phyloP scores from a whole-genome alignment of 1,140 invertebrate species.

The Philaenus spumarius region DNA sequence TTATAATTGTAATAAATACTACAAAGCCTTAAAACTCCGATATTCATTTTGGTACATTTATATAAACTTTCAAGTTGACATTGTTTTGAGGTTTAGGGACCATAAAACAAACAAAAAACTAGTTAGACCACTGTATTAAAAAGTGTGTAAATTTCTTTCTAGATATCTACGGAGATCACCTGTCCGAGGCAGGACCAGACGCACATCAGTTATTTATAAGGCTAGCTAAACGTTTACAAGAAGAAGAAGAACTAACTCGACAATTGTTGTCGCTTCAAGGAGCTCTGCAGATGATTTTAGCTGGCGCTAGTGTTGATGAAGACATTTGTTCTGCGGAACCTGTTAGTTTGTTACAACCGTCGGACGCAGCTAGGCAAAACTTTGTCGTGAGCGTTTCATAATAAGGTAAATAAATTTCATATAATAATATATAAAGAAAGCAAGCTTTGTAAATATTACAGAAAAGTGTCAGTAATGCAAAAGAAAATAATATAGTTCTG shows the following conservation, averaged over 20 bases:
- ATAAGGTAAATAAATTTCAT: constrained; percentile 1
- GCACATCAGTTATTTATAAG: constrained; percentile 51
- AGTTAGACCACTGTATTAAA: too few species aligned
- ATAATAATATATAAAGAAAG: too few species aligned
- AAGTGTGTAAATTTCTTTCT: constrained; percentile 7
- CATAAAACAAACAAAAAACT: too few species aligned
- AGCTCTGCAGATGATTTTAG: constrained; percentile 58
- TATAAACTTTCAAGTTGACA: too few species aligned
- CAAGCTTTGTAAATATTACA: too few species aligned
- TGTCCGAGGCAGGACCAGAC: constrained; percentile 48
- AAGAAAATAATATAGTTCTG: too few species aligned
- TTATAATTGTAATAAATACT: too few species aligned
- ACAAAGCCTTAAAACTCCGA: too few species aligned
- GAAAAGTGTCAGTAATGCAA: too few species aligned
- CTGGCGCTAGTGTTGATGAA: constrained; percentile 38
- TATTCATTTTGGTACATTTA: too few species aligned
- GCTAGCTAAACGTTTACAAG: constrained; percentile 52
- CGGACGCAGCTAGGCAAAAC: constrained; percentile 3
- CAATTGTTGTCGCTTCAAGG: constrained; percentile 58
- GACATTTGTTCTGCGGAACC: neutral
- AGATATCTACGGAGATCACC: constrained; percentile 58
- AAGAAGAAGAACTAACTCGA: constrained; percentile 58
- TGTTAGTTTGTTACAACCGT: neutral
- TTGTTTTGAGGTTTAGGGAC: too few species aligned
- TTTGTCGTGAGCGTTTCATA: constrained; percentile 11